These are phyloP conservation scores for Zhengitettix transpicula DNA, from an alignment of 2,888 invertebrate genomes.

Conservation along the genomic window DNA sequence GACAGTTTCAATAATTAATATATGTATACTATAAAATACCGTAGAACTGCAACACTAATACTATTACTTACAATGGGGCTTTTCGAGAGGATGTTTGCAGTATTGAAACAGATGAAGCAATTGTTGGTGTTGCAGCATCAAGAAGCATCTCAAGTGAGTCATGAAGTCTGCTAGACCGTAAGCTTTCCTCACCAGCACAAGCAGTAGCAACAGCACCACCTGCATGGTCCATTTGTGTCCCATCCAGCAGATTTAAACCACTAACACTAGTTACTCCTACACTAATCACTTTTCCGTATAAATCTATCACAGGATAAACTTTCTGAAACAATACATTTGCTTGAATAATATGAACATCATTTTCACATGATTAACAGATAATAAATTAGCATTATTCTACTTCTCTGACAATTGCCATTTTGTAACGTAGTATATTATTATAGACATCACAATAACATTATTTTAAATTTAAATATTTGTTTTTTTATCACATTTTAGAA, in stretches of 20 bases:
- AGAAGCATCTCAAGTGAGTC: conserved; percentile 17
- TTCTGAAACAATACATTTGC: conserved; percentile 30
- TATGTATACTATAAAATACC: not conserved
- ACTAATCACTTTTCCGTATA: conserved; percentile 61
- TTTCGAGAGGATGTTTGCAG: conserved; percentile 3
- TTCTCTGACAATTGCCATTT: too few relatives aligned
- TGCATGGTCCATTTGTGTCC: not conserved
- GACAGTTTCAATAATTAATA: not conserved
- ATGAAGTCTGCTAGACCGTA: conserved; percentile 13
- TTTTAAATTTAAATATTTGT: too few relatives aligned
- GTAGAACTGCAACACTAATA: not conserved
- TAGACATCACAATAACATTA: too few relatives aligned
- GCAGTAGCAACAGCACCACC: not conserved
- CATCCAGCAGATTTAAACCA: conserved; percentile 30
- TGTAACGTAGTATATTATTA: too few relatives aligned
- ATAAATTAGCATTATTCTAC: too few relatives aligned
- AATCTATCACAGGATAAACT: conserved; percentile 68
- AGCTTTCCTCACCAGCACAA: conserved; percentile 4
- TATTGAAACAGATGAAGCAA: too few relatives aligned
- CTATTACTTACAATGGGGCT: conserved; percentile 3
- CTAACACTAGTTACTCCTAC: conserved; percentile 43
- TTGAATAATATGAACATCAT: too few relatives aligned
- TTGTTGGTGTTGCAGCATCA: conserved; percentile 6
- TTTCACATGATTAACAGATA: too few relatives aligned
- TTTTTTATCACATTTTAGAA: too few relatives aligned